phyloP scores from a whole-genome alignment of 2,888 invertebrate genomes.

The Hirtodrosophila trivittata region DNA sequence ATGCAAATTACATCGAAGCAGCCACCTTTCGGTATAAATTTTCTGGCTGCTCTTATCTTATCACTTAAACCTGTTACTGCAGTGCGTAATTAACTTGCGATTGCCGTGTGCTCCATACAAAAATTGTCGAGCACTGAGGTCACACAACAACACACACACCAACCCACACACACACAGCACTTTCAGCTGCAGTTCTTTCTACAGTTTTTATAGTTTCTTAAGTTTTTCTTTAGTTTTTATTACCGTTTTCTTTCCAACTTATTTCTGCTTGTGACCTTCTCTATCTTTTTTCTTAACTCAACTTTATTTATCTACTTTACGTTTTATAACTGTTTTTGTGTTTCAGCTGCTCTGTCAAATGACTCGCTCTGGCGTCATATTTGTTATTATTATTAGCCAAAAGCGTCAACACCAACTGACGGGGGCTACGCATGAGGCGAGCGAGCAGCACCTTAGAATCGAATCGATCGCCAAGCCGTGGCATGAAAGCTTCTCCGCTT shows the following conservation, averaged over 20 bases:
- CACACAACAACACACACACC: slow-evolving; percentile 6
- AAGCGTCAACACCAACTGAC: slow-evolving; percentile 63
- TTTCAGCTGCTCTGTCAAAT: slow-evolving; percentile 21
- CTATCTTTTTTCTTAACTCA: slow-evolving; percentile 2
- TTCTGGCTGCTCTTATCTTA: not conserved
- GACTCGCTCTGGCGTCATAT: slow-evolving; percentile 49
- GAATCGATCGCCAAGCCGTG: slow-evolving; percentile 44
- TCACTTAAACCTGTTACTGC: not conserved
- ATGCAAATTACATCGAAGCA: slow-evolving; percentile 47
- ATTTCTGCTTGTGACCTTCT: slow-evolving; percentile 5
- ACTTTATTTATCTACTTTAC: slow-evolving; percentile 12
- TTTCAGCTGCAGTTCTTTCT: not conserved
- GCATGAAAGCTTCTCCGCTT: slow-evolving; percentile 40
- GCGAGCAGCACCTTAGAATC: slow-evolving; percentile 57
- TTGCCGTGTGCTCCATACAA: slow-evolving; percentile 26
- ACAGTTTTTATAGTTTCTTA: slow-evolving; percentile 5
- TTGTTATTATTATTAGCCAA: slow-evolving; percentile 70
- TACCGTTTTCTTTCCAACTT: not conserved
- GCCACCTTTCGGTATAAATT: slow-evolving; percentile 49
- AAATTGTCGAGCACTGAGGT: slow-evolving; percentile 8
- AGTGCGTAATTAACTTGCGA: slow-evolving; percentile 53
- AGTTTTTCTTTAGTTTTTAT: not conserved
- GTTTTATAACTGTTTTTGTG: slow-evolving; percentile 20
- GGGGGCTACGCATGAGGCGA: slow-evolving; percentile 55
- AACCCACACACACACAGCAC: not conserved